A percentile compares a stretch with the other conserved stretches of the same genome.
These are phyloP conservation scores for Novumbra hubbsi DNA, from an alignment of 2,797 vertebrate genomes.

Conservation along the genomic window DNA sequence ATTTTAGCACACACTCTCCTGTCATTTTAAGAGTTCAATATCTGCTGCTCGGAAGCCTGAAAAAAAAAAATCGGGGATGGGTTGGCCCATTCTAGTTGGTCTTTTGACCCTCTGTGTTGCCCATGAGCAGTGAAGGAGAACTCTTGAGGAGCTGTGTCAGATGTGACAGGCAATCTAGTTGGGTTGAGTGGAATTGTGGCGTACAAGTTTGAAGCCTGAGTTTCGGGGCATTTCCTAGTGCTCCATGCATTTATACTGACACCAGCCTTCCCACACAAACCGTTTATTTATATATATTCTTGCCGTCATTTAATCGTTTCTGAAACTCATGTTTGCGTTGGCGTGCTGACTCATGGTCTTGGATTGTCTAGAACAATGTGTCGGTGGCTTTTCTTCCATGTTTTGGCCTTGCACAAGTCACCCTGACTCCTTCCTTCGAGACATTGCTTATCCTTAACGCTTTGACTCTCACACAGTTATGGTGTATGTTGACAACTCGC, in stretches of 20 bases:
- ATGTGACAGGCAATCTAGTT: slow-evolving; percentile 92
- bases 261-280: slow-evolving; percentile 54
- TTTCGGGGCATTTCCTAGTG: slow-evolving; percentile 72
- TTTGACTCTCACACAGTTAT: background rate
- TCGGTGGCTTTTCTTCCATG: background rate
- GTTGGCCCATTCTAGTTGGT: slow-evolving; percentile 83
- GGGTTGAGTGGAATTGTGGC: slow-evolving; percentile 83
- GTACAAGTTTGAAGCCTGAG: slow-evolving; percentile 85
- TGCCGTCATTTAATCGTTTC: background rate
- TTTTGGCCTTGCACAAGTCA: slow-evolving; percentile 17
- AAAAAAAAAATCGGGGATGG: slow-evolving; percentile 56
- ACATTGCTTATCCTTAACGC: background rate
- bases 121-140: slow-evolving; percentile 90
- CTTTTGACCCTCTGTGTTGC: slow-evolving; percentile 86
- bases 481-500: background rate
- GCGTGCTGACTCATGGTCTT: background rate
- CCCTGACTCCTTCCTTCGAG: background rate
- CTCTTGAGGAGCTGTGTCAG: slow-evolving; percentile 89
- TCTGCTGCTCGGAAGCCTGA: background rate
- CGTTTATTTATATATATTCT: background rate
- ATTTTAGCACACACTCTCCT: slow-evolving; percentile 75
- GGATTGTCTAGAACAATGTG: background rate
- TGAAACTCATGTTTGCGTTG: slow-evolving; percentile 14
- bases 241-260: slow-evolving; percentile 72
- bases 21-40: slow-evolving; percentile 7